Conservation (phyloP, 1,140 invertebrate species). For the Papilio machaon region DNA sequence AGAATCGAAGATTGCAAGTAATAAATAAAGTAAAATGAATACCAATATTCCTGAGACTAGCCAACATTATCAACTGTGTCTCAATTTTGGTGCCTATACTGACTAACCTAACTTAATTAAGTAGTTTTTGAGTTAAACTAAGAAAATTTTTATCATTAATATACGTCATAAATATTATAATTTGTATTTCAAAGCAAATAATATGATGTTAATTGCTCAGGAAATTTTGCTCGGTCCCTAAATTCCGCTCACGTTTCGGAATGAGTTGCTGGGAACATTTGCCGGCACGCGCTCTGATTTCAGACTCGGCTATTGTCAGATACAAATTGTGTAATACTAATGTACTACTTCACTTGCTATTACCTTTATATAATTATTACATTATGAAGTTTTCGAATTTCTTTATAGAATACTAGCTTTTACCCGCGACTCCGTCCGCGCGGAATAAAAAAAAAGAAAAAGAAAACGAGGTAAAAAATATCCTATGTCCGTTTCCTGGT, state of each 20-base stretch:
- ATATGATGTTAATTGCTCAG: constrained; percentile 15
- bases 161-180: neutral
- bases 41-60: too few species aligned
- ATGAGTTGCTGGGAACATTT: constrained; percentile 16
- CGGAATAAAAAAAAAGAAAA: too few species aligned
- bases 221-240: constrained; percentile 7
- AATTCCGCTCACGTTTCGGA: constrained; percentile 16
- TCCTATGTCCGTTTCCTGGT: too few species aligned
- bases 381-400: neutral
- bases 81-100: too few species aligned
- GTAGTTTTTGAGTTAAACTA: too few species aligned
- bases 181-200: neutral
- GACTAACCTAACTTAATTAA: too few species aligned
- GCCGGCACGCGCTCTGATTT: constrained; percentile 1
- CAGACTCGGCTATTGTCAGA: constrained; percentile 16
- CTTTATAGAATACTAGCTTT: too few species aligned
- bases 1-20: too few species aligned
- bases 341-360: neutral
- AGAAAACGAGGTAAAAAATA: too few species aligned
- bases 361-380: neutral
- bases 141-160: neutral
- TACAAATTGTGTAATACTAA: constrained; percentile 17
- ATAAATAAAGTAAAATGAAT: too few species aligned
- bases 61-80: too few species aligned
- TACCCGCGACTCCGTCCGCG: too few species aligned